Conservation (phyloP, 2,888 invertebrate genomes). For the Diabrotica balteata region DNA sequence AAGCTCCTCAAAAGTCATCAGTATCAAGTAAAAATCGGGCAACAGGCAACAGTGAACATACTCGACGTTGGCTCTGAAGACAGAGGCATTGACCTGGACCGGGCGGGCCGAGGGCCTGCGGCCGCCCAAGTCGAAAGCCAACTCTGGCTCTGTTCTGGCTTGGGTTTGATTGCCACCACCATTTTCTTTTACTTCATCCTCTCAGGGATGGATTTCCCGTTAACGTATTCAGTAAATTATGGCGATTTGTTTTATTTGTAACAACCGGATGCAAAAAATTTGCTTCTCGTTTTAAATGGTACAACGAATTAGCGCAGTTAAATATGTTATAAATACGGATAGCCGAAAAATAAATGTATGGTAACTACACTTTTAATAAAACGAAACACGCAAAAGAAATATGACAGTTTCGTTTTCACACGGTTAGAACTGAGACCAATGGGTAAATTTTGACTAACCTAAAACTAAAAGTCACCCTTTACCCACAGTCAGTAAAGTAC, state of each 20-base stretch:
- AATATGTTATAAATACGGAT: no score
- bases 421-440: no score
- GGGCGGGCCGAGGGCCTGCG: conserved; percentile 37
- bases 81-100: conserved; percentile 46
- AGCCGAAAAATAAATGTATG: no score
- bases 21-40: not conserved
- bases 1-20: not conserved
- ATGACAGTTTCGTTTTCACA: no score
- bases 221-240: not conserved
- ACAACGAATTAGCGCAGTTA: no score
- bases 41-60: conserved; percentile 9
- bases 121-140: conserved; percentile 49
- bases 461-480: no score
- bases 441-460: no score
- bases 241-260: not conserved
- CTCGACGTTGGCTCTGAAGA: conserved; percentile 27
- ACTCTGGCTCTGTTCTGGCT: conserved; percentile 25
- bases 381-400: no score
- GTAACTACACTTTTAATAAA: no score
- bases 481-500: no score
- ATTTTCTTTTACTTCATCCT: conserved; percentile 4
- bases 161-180: conserved; percentile 9
- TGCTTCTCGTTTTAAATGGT: not conserved
- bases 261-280: not conserved
- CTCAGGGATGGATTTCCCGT: not conserved